These are phyloP conservation scores for Lasioglossum baleicum DNA, from an alignment of 1,140 invertebrate genomes.

Conservation along the genomic window DNA sequence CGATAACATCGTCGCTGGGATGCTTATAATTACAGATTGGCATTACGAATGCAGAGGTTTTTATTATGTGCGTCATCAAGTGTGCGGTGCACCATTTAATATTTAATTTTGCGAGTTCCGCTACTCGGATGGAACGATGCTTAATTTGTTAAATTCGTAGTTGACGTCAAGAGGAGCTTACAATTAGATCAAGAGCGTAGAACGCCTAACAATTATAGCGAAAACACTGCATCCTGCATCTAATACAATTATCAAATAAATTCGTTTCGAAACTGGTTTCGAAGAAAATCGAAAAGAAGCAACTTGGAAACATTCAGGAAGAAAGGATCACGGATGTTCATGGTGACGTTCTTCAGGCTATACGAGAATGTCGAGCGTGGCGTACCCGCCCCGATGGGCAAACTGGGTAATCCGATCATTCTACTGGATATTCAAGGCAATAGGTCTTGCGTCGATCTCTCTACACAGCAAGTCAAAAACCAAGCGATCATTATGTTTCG, in stretches of 20 bases:
- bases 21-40: too few species aligned
- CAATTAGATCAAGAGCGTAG: not conserved
- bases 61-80: too few species aligned
- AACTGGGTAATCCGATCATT: not conserved
- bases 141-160: not conserved
- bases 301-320: not conserved
- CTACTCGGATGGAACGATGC: not conserved
- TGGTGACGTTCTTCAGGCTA: too few species aligned
- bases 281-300: too few species aligned
- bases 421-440: constrained; percentile 43
- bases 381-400: not conserved
- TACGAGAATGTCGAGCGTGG: not conserved
- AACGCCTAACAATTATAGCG: too few species aligned
- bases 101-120: too few species aligned
- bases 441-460: constrained; percentile 49
- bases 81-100: too few species aligned
- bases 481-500: constrained; percentile 1
- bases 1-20: too few species aligned
- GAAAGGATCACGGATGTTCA: not conserved
- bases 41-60: too few species aligned
- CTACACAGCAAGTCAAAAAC: not conserved
- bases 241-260: not conserved
- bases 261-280: not conserved
- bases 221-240: too few species aligned
- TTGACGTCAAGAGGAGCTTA: not conserved